Evolutionary conservation across 1,140 invertebrate genomes (phyloP).

Genomic region (Heliothis virescens): DNA sequence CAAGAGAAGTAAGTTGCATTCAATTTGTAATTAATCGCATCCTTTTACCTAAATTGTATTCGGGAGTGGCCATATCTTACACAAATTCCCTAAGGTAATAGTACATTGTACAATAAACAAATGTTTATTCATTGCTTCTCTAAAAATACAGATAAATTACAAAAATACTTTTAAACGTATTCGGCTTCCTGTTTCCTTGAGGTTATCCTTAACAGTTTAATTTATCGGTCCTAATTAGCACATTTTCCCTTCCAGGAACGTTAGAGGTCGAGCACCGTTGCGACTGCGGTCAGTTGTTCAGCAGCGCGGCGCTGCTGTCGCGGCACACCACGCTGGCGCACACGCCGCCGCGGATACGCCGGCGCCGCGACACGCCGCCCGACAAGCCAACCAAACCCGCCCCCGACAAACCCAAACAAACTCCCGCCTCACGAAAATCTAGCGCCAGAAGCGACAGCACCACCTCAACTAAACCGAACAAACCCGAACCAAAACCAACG

Average conservation of each 20-base stretch:
- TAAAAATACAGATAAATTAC: too few relatives aligned
- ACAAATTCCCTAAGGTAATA: too few relatives aligned
- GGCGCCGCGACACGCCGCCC: slow-evolving; percentile 65
- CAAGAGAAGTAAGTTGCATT: slow-evolving; percentile 75
- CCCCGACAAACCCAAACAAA: slow-evolving; percentile 31
- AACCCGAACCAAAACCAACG: slow-evolving; percentile 35
- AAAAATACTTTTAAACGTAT: too few relatives aligned
- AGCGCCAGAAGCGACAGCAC: slow-evolving; percentile 40
- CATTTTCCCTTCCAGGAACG: slow-evolving; percentile 58
- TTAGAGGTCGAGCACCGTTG: slow-evolving; percentile 74
- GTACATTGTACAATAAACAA: neutral
- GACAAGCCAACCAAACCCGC: neutral
- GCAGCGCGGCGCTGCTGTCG: slow-evolving; percentile 76
- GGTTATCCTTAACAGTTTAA: too few relatives aligned
- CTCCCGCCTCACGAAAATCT: slow-evolving; percentile 38
- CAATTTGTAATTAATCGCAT: neutral
- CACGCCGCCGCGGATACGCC: slow-evolving; percentile 79
- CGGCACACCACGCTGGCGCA: slow-evolving; percentile 79
- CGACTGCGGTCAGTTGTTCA: slow-evolving; percentile 82
- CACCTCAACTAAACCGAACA: slow-evolving; percentile 48
- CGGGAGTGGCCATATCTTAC: too few relatives aligned
- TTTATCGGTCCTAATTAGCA: too few relatives aligned
- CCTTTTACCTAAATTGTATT: neutral
- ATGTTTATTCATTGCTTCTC: neutral
- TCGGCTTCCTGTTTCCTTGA: too few relatives aligned